Conservation (phyloP, 2,888 invertebrate species). For the Drosophila algonquin region DNA sequence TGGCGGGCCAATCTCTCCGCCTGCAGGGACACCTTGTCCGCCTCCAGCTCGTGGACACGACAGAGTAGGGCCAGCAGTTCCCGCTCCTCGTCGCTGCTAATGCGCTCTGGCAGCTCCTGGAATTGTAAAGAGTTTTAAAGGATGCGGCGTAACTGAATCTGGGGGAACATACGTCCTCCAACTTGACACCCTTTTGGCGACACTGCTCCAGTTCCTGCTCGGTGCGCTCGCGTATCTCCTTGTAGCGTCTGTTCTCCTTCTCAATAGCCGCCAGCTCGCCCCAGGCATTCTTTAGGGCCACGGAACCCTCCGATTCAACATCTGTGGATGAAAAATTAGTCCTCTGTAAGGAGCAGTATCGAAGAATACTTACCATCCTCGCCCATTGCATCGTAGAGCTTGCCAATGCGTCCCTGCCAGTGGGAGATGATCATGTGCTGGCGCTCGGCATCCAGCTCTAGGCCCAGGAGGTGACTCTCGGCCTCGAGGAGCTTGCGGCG, state of each 20-base stretch:
- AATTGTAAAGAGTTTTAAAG: not conserved
- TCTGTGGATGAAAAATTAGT: slow-evolving; percentile 58
- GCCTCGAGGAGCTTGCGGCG: slow-evolving; percentile 94
- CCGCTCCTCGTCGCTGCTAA: slow-evolving; percentile 94
- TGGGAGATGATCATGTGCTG: slow-evolving; percentile 94
- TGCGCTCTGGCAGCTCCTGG: slow-evolving; percentile 91
- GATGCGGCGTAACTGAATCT: accelerated
- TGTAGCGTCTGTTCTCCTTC: slow-evolving; percentile 92
- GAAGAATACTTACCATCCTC: slow-evolving; percentile 78
- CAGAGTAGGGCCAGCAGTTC: slow-evolving; percentile 93
- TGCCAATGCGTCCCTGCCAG: slow-evolving; percentile 93
- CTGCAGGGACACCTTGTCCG: slow-evolving; percentile 95
- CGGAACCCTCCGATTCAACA: slow-evolving; percentile 83
- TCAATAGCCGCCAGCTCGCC: slow-evolving; percentile 92
- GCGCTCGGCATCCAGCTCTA: slow-evolving; percentile 94
- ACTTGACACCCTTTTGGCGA: slow-evolving; percentile 89
- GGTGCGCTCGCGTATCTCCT: slow-evolving; percentile 89
- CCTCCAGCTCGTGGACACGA: slow-evolving; percentile 96
- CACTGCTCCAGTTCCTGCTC: slow-evolving; percentile 93
- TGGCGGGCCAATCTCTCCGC: slow-evolving; percentile 93
- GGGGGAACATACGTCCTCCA: slow-evolving; percentile 90
- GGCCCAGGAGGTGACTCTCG: slow-evolving; percentile 93
- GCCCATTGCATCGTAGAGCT: slow-evolving; percentile 83
- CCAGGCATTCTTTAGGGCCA: slow-evolving; percentile 91
- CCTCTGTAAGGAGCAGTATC: not conserved